Conservation (phyloP, 2,113 vertebrate genomes). For the Bungarus multicinctus region DNA sequence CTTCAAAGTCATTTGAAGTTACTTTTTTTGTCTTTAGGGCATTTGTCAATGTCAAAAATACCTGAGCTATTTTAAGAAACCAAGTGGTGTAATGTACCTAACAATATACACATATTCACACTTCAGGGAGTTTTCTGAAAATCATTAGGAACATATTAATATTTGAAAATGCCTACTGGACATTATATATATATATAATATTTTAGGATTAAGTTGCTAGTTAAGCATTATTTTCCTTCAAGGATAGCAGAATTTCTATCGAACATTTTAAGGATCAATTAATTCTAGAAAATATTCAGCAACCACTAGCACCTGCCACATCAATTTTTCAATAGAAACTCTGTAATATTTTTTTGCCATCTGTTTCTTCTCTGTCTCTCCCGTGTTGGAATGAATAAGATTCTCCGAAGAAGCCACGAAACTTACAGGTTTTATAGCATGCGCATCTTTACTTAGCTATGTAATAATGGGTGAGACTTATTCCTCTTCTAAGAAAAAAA, state of each 20-base stretch:
- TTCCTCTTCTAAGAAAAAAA: neutral
- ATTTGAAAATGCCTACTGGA: conserved; percentile 24
- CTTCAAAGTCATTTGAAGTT: conserved; percentile 76
- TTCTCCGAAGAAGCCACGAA: neutral
- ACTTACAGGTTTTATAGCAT: neutral
- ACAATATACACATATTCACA: neutral
- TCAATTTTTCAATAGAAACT: neutral
- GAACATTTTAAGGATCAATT: neutral
- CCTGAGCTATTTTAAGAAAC: conserved; percentile 65
- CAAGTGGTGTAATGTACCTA: conserved; percentile 42
- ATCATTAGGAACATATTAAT: conserved; percentile 53
- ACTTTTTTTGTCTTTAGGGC: conserved; percentile 70
- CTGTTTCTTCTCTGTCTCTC: neutral
- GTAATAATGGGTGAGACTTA: neutral
- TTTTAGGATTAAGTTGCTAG: conserved; percentile 15
- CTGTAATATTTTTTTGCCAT: neutral
- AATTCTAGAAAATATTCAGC: neutral
- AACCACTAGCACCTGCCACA: too few species aligned
- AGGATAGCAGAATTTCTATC: neutral
- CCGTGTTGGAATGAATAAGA: neutral
- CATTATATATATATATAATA: neutral
- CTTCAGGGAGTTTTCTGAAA: conserved; percentile 44
- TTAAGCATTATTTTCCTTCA: neutral
- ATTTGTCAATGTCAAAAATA: conserved; percentile 78
- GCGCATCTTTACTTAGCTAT: neutral